phyloP scores from a whole-genome alignment of 2,797 vertebrate genomes.

The Sebastes minor region DNA sequence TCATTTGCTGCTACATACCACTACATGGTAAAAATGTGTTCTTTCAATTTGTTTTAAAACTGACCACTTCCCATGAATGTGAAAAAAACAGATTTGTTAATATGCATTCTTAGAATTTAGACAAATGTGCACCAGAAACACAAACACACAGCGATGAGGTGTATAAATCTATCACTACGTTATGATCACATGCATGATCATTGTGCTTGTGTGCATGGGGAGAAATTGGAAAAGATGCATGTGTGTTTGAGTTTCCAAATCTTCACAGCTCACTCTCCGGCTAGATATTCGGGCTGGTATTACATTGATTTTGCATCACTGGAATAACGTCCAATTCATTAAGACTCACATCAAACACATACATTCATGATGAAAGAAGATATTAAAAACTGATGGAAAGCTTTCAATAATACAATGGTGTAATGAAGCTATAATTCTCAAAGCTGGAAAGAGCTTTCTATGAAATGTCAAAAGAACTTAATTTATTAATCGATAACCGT shows the following conservation, averaged over 20 bases:
- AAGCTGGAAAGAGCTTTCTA: slow-evolving; percentile 24
- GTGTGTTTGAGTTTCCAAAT: slow-evolving; percentile 14
- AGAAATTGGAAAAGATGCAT: background rate
- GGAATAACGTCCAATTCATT: slow-evolving; percentile 50
- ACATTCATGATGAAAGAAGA: slow-evolving; percentile 61
- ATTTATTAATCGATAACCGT: slow-evolving; percentile 62
- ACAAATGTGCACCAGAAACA: background rate
- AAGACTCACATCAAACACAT: slow-evolving; percentile 51
- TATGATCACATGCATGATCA: slow-evolving; percentile 17
- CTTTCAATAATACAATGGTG: slow-evolving; percentile 58
- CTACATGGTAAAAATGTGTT: slow-evolving; percentile 2
- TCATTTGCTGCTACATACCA: slow-evolving; percentile 29
- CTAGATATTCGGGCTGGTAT: slow-evolving; percentile 53
- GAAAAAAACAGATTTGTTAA: background rate
- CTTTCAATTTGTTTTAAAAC: slow-evolving; percentile 39
- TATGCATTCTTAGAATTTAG: slow-evolving; percentile 22
- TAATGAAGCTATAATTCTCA: slow-evolving; percentile 60
- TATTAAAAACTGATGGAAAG: slow-evolving; percentile 65
- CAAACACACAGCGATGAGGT: background rate
- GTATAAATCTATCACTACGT: slow-evolving; percentile 2
- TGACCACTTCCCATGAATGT: slow-evolving; percentile 15
- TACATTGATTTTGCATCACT: slow-evolving; percentile 70
- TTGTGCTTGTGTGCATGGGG: slow-evolving; percentile 1
- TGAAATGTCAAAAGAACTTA: slow-evolving; percentile 48
- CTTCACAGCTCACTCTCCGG: slow-evolving; percentile 23